Evolutionary conservation across 2,888 invertebrate species (phyloP).

Genomic region (Drosophila kambysellisi): DNA sequence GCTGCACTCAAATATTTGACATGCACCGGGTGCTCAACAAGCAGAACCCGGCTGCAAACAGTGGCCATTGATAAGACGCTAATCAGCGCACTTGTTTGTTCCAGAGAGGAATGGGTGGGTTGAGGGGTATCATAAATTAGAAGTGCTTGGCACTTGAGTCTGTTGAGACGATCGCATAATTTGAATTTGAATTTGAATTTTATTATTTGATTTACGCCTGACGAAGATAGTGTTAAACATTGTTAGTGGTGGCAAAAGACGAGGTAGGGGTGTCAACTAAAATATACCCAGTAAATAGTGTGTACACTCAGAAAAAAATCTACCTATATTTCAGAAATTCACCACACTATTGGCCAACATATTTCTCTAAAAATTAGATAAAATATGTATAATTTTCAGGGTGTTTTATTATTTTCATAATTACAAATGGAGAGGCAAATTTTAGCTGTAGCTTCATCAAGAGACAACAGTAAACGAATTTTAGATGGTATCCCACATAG

Average conservation of each 20-base stretch:
- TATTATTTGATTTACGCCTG: conserved; percentile 67
- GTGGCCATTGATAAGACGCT: conserved; percentile 62
- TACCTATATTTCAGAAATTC: not conserved
- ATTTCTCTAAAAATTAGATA: not conserved
- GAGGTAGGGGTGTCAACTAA: accelerated
- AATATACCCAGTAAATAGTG: conserved; percentile 16
- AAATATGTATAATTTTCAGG: not conserved
- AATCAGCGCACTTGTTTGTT: conserved; percentile 70
- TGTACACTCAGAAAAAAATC: not conserved
- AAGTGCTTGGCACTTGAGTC: conserved; percentile 36
- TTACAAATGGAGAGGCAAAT: not conserved
- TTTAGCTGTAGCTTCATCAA: not conserved
- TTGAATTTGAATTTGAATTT: conserved; percentile 64
- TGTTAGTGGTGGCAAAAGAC: conserved; percentile 1
- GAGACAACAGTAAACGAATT: accelerated
- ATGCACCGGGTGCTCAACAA: conserved; percentile 25
- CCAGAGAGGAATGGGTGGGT: not conserved
- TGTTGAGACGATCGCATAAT: conserved; percentile 32
- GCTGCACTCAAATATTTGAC: conserved; percentile 69
- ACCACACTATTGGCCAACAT: not conserved
- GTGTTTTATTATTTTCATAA: not conserved
- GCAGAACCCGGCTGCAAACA: conserved; percentile 41
- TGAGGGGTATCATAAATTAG: conserved; percentile 52
- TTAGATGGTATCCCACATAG: not conserved
- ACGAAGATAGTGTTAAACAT: conserved; percentile 18